A percentile compares a stretch with the other conserved stretches of the same genome.
These are phyloP conservation scores for Osmerus eperlanus DNA, from an alignment of 2,113 vertebrate species.

Conservation along the genomic window DNA sequence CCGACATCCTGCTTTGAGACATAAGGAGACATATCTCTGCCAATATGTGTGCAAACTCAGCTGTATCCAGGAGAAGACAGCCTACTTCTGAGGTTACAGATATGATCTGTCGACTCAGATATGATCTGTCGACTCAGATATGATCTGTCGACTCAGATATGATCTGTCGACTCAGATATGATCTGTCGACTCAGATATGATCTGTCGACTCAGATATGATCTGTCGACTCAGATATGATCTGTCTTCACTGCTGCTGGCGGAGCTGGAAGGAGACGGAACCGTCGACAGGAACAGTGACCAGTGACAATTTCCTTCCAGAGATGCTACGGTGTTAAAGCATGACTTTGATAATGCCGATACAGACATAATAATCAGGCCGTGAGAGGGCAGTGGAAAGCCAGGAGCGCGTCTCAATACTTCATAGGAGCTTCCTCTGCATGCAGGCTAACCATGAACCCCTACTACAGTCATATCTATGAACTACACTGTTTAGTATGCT, in stretches of 20 bases:
- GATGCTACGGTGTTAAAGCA: conserved; percentile 24
- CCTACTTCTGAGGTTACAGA: no score
- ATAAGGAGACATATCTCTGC: neutral
- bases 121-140: neutral
- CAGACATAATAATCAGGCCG: conserved; percentile 23
- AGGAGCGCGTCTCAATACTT: conserved; percentile 9
- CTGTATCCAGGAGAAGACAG: conserved; percentile 7
- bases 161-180: no score
- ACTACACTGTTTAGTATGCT: neutral
- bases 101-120: no score
- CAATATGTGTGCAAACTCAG: neutral
- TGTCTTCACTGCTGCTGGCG: no score
- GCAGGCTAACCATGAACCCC: neutral
- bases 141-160: no score
- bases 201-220: no score
- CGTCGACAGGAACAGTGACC: conserved; percentile 31
- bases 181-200: no score
- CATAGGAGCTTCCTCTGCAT: conserved; percentile 6
- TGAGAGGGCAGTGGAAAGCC: conserved; percentile 21
- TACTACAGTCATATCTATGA: neutral
- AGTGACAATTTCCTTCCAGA: conserved; percentile 16
- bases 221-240: no score
- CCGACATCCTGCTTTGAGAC: conserved; percentile 11
- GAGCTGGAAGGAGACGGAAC: conserved; percentile 6
- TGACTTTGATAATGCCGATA: conserved; percentile 16